Evolutionary conservation across 1,140 invertebrate species (phyloP), one percentile per base, ranked within the genome.

Genomic region (Caenorhabditis remanei): DNA sequence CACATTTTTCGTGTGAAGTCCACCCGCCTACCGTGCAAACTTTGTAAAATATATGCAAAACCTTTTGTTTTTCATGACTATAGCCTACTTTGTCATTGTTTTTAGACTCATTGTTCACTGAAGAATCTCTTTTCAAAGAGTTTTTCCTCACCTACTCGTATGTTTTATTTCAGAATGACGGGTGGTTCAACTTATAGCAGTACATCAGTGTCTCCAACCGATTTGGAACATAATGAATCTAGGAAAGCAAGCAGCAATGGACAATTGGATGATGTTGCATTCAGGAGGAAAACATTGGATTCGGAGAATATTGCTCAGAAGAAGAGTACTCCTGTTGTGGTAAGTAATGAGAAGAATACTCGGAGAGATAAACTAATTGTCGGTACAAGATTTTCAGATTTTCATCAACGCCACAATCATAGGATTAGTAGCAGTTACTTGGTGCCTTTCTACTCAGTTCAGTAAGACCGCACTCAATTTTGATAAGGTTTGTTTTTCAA

Each of bases 361-460:
- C 32, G 32, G 32, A 14, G 21, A 32, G 24, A 7, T 40, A 40
- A 0, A 11, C 21, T 11, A 24, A 63, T 14, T 63, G 19, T 11
- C 9, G 53, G 4, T 46, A 32, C 32, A 50, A 58, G 8, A 19
- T 84, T 75, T 86, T 88, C 48, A 88, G 87, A 50, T 86, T 7
- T 48, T 88, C 24, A 24, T 88, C 2, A 86, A 71, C 19, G 21
- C 82, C 11, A 24, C 48, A 43, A 83, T 88, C n/a, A 65, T 89
- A n/a, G 16, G 84, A 14, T 41, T 41, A 53, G 90, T 91, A 21
- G 91, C 91, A 11, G 40, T 90, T 13, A 90, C 91, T 21, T 91
- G 91, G 91, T 89, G 92, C 4, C 88, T 88, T 16, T 89, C 90
- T 8, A 89, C 89, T n/a, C 91, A 92, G 86, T 92, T 92, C 65